A percentile compares a stretch with the other conserved stretches of the same genome.
These are phyloP conservation scores for Drosophila histrio DNA, from an alignment of 2,888 invertebrate genomes.

Conservation along the genomic window DNA sequence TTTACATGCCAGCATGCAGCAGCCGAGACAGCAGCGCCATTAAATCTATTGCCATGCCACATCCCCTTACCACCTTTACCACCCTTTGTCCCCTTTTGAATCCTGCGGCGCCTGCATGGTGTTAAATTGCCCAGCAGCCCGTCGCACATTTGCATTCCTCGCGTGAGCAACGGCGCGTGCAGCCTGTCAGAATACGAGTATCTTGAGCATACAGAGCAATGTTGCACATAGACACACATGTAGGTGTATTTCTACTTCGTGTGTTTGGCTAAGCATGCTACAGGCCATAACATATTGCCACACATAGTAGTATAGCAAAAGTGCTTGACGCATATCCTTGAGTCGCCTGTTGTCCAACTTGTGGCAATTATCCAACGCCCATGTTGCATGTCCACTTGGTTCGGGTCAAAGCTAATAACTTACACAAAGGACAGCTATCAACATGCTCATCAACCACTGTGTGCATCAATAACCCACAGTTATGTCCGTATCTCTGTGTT, in stretches of 20 bases:
- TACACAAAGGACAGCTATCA: conserved; percentile 23
- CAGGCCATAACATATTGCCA: conserved; percentile 16
- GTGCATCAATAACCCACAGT: conserved; percentile 22
- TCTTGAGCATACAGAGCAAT: conserved; percentile 56
- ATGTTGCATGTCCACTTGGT: conserved; percentile 12
- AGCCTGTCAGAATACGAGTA: conserved; percentile 45
- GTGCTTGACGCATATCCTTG: not conserved
- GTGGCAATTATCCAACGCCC: conserved; percentile 48
- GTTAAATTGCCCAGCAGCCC: conserved; percentile 78
- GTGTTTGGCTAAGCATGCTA: not conserved
- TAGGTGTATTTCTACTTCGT: not conserved
- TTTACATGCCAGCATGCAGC: conserved; percentile 51
- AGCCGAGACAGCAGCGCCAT: conserved; percentile 31
- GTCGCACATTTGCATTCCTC: conserved; percentile 65
- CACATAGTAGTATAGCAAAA: not conserved
- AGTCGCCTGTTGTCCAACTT: conserved; percentile 18
- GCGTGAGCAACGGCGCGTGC: conserved; percentile 49
- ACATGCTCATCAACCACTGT: conserved; percentile 11
- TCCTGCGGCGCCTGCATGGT: conserved; percentile 50
- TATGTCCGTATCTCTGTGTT: not conserved
- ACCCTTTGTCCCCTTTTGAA: not conserved
- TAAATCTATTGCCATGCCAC: conserved; percentile 49
- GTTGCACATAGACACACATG: not conserved
- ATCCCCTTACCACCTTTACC: not conserved
- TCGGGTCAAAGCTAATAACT: conserved; percentile 13